phyloP scores from a whole-genome alignment of 1,140 invertebrate genomes.

The Elymnias hypermnestra region DNA sequence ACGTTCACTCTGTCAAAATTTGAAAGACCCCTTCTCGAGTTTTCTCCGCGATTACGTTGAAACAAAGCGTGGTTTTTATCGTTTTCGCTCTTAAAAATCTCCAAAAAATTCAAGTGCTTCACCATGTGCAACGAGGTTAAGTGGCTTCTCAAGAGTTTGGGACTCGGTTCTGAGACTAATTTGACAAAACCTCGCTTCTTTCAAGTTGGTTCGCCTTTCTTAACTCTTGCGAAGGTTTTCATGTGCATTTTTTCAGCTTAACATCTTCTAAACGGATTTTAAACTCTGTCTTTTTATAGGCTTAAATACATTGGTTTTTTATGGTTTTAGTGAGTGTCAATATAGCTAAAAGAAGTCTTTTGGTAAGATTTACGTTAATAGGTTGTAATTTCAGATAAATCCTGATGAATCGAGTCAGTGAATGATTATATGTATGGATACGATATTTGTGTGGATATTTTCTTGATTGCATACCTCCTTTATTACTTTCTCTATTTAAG shows the following conservation, averaged over 20 bases:
- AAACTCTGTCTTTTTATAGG: no score
- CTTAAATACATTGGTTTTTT: no score
- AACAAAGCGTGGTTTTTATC: slow-evolving; percentile 4
- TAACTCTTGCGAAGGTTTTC: slow-evolving; percentile 1
- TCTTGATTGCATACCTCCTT: no score
- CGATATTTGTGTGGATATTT: no score
- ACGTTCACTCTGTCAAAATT: background rate
- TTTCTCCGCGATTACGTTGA: background rate
- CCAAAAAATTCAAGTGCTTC: slow-evolving; percentile 14
- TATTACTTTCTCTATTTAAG: no score
- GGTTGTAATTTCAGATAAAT: no score
- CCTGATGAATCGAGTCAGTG: no score
- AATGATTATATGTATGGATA: no score
- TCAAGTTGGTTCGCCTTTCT: slow-evolving; percentile 6
- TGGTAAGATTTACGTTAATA: no score
- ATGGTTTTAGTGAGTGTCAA: no score
- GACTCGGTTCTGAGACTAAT: slow-evolving; percentile 2
- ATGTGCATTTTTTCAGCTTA: background rate
- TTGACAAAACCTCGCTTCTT: slow-evolving; percentile 7
- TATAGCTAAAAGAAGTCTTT: no score
- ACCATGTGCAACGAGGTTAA: slow-evolving; percentile 3
- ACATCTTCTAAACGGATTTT: no score
- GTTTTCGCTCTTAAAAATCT: slow-evolving; percentile 6
- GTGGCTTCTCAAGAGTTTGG: slow-evolving; percentile 5
- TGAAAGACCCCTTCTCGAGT: background rate